Conservation (phyloP, 2,113 vertebrate species). For the Eira barbara region DNA sequence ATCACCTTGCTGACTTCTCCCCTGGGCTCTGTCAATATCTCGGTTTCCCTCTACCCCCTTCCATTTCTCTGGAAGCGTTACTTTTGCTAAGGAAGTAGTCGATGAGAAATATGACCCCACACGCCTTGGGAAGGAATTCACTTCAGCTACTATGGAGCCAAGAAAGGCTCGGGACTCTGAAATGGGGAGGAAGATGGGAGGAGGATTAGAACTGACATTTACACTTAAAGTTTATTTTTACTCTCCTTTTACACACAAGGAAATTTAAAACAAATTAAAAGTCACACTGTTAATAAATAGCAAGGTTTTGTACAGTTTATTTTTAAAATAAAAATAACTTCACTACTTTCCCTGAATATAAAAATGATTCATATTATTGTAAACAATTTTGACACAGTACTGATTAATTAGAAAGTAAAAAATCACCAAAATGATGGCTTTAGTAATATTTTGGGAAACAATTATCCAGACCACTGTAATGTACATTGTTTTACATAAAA, state of each 20-base stretch:
- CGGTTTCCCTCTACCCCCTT: neutral
- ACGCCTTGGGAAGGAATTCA: neutral
- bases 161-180: neutral
- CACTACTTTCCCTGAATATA: constrained; percentile 1
- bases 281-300: neutral
- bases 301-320: neutral
- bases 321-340: constrained; percentile 18
- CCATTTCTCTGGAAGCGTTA: neutral
- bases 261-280: constrained; percentile 29
- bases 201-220: neutral
- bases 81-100: neutral
- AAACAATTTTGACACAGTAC: neutral
- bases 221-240: neutral
- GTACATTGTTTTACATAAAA: neutral
- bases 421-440: neutral
- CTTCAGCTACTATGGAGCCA: neutral
- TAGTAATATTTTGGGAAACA: neutral
- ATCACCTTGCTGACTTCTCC: neutral
- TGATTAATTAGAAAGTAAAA: neutral
- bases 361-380: neutral
- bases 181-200: neutral
- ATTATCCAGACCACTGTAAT: neutral
- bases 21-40: neutral
- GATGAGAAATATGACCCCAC: neutral
- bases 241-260: neutral